Evolutionary conservation across 2,113 vertebrate species (phyloP).

Genomic region (Pygoscelis antarcticus): DNA sequence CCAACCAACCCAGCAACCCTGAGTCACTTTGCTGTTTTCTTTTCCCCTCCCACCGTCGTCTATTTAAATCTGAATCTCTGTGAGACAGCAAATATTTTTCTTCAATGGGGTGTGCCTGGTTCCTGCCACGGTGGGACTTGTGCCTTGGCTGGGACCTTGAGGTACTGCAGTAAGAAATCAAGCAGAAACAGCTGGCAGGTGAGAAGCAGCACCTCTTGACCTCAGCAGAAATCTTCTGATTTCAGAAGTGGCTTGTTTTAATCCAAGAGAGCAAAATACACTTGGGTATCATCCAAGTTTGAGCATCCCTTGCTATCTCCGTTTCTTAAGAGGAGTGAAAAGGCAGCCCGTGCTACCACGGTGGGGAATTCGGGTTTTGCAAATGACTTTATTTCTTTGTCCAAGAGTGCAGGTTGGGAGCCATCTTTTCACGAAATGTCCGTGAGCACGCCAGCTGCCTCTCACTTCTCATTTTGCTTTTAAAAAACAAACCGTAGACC

Average conservation of each 20-base stretch:
- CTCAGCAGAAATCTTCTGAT: not conserved
- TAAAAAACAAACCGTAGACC: not conserved
- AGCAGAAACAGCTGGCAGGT: not conserved
- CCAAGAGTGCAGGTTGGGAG: not conserved
- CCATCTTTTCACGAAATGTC: not conserved
- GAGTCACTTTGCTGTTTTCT: not conserved
- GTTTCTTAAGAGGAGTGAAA: not conserved
- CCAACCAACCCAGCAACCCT: not conserved
- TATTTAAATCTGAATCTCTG: not conserved
- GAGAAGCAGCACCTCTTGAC: not conserved
- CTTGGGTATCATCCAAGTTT: not conserved
- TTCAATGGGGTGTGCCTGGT: not conserved
- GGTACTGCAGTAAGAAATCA: not conserved
- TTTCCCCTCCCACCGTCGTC: not conserved
- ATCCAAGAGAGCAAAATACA: not conserved
- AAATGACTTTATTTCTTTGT: not conserved
- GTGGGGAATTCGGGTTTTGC: not conserved
- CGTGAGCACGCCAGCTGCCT: not conserved
- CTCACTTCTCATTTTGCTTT: conserved; percentile 31
- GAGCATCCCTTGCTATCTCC: not conserved
- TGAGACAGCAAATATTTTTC: not conserved
- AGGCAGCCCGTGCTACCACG: not conserved
- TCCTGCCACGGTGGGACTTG: fast-evolving
- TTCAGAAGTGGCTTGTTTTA: not conserved
- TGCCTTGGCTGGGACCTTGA: not conserved